Percentiles rank a stretch among this genome's conserved stretches.
Conservation (phyloP, 2,113 vertebrate species). For the Mola mola region DNA sequence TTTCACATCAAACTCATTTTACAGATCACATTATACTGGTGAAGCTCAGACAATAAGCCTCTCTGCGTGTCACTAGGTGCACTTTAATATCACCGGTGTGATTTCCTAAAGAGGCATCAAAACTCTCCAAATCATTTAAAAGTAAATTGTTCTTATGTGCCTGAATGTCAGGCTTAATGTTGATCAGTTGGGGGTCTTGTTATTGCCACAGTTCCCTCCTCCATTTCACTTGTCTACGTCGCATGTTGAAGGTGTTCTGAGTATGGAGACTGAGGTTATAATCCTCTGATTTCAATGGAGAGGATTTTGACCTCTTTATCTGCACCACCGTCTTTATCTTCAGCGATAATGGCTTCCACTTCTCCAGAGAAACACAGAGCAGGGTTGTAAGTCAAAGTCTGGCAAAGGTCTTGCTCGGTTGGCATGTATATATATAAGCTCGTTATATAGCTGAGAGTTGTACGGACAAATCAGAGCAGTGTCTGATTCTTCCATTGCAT, state of each 20-base stretch:
- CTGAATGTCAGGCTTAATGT: not conserved
- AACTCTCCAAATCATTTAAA: not conserved
- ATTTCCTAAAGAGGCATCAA: not conserved
- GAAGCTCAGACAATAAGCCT: not conserved
- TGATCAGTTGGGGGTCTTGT: too few species aligned
- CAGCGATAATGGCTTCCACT: not conserved
- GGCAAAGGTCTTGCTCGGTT: not conserved
- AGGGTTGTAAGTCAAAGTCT: slow-evolving; percentile 25
- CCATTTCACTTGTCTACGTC: not conserved
- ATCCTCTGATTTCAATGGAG: not conserved
- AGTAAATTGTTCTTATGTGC: too few species aligned
- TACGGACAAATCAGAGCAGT: too few species aligned
- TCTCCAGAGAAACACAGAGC: not conserved
- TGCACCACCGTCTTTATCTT: slow-evolving; percentile 7
- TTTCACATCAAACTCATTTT: not conserved
- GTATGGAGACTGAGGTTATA: not conserved
- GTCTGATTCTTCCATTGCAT: not conserved
- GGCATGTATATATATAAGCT: not conserved
- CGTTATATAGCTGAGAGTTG: not conserved
- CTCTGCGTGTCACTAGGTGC: not conserved
- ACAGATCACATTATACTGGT: not conserved
- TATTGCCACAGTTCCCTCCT: too few species aligned
- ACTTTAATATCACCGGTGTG: not conserved
- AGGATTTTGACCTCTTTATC: slow-evolving; percentile 41
- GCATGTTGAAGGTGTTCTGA: not conserved